Evolutionary conservation across 2,888 invertebrate species (phyloP), one percentile per base, ranked within the genome.

Genomic region (Tromatobia lineatoria): DNA sequence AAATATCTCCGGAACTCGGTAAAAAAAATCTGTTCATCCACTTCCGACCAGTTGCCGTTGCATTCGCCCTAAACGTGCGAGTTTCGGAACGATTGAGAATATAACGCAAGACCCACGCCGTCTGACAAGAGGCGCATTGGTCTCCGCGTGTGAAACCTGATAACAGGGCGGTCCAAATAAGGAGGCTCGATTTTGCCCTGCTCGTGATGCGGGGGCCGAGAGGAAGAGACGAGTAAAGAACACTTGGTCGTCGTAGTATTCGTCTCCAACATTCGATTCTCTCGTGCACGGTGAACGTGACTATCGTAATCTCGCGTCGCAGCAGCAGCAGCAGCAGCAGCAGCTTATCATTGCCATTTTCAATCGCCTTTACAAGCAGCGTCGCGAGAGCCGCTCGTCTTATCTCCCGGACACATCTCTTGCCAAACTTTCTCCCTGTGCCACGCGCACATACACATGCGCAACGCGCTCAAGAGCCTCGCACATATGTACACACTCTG

Each of bases 151-250:
- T 93, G 93, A 93, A 93, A 93, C 93, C 91, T 93, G 93, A 93
- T 93, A 93, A 93, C 91, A 93, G 92, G 92, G 91, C 89, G 90
- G 89, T 90, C 93, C 93, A 93, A 93, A 93, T 93, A 93, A 92
- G 93, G 93, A 92, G 92, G 83, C 86, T 80, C 87, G 85, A 81
- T 87, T 88, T 86, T 85, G 85, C 87, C 86, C 86, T 83, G 61
- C 75, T 67, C 54, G 67, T 29, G 71, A 70, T 69, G 73, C 67
- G 81, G 80, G 81, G 74, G 79, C 77, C 79, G 84, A 59, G n/a
- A 75, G 76, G 69, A 76, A 57, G 71, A 73, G 74, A 80, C 77
- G 69, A 78, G 82, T 87, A 78, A 73, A 70, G 82, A 80, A 75
- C 80, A 73, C 80, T 82, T 82, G 47, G 69, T 38, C 34, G 59